These are phyloP conservation scores for Cottoperca gobio DNA, from an alignment of 2,797 vertebrate species.

Conservation along the genomic window DNA sequence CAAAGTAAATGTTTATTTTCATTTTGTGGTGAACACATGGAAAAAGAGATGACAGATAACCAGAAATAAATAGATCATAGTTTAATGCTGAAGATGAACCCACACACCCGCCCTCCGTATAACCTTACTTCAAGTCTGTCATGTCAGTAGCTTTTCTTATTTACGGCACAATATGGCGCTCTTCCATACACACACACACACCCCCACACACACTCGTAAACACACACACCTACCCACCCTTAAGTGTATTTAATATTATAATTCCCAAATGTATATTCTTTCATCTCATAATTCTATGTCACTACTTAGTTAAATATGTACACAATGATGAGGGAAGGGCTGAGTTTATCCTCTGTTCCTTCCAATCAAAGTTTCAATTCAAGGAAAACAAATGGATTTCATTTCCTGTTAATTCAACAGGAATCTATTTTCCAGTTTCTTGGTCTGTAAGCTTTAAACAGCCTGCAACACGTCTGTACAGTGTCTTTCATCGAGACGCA, in stretches of 20 bases:
- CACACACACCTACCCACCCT: slow-evolving; percentile 2
- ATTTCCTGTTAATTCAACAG: slow-evolving; percentile 25
- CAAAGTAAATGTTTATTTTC: neutral
- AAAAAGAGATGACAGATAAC: slow-evolving; percentile 21
- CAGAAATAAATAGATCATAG: slow-evolving; percentile 56
- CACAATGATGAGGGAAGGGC: slow-evolving; percentile 48
- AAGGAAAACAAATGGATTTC: slow-evolving; percentile 2
- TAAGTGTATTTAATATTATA: slow-evolving; percentile 56
- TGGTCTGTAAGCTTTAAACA: slow-evolving; percentile 16
- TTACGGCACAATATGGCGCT: slow-evolving; percentile 66
- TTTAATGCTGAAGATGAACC: slow-evolving; percentile 73
- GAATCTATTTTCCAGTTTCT: slow-evolving; percentile 25
- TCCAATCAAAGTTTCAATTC: slow-evolving; percentile 32
- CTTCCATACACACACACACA: neutral
- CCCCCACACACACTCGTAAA: neutral
- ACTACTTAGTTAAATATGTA: slow-evolving; percentile 78
- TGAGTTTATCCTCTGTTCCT: slow-evolving; percentile 12
- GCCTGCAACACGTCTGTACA: slow-evolving; percentile 8
- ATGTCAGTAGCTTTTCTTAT: slow-evolving; percentile 71
- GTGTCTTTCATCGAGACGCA: neutral
- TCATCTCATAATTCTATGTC: slow-evolving; percentile 57
- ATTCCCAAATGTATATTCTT: slow-evolving; percentile 68
- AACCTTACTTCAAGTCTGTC: slow-evolving; percentile 52
- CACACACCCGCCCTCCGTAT: slow-evolving; percentile 24
- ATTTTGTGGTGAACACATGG: slow-evolving; percentile 9